Evolutionary conservation across 2,113 vertebrate species (phyloP), one percentile per base, ranked within the genome.

Genomic region (Spheniscus mendiculus): DNA sequence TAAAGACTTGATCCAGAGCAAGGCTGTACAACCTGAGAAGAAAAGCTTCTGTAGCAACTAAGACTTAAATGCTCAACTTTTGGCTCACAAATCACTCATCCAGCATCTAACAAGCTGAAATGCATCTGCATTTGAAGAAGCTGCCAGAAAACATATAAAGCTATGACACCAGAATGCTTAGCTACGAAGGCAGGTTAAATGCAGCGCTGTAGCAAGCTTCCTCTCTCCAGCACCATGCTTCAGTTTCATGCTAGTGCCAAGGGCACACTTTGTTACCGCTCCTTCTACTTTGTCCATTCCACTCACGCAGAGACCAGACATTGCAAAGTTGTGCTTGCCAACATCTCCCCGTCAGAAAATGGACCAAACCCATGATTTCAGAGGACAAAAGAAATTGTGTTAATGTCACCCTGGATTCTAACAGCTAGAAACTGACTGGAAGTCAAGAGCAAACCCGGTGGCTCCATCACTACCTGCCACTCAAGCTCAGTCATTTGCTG

Each of bases 331-430:
- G 76, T 58, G 83, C n/a, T 90, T 94, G 96, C 83, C 84, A 95
- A 2, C 58, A 91, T 94, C 87, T 95, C 94, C 70, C 70, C 91
- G 73, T 72, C 97, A 97, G 95, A 97, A 97, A 96, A 97, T 96
- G 93, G 95, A 95, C 96, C 96, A 96, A 97, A 96, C 93, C 93
- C 94, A 85, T 1, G 3, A 80, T 58, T 94, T 97, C 96, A 97
- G 97, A 97, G 97, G 95, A 97, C 95, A 94, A 92, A 89, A 90
- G 79, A 40, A 89, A 63, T 49, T 76, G 40, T 61, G 34, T 91
- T 94, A 63, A 79, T 53, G 45, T 69, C 73, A 95, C 32, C 32
- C 38, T 81, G 63, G 45, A 59, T 62, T 81, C 50, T 40, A 78
- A 38, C 13, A 85, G 34, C 52, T 90, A 67, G 62, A 61, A 94